These are phyloP conservation scores for Helicolenus hilgendorfi DNA, from an alignment of 2,797 vertebrate species.

Conservation along the genomic window DNA sequence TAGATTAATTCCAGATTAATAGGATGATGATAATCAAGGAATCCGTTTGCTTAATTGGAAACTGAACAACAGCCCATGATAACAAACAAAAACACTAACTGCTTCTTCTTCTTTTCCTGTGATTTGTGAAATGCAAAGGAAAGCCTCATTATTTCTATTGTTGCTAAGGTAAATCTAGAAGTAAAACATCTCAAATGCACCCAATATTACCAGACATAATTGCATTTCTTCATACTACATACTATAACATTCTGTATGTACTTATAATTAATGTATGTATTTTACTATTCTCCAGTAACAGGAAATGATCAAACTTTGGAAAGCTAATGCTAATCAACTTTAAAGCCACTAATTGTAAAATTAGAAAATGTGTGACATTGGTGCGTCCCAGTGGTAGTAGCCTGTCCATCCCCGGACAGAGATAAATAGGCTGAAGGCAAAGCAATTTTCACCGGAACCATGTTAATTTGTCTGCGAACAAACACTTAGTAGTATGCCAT, in stretches of 20 bases:
- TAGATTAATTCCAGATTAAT: conserved; percentile 66
- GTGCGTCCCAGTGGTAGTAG: neutral
- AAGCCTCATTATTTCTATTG: neutral
- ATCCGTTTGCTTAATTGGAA: conserved; percentile 27
- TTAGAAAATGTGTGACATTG: neutral
- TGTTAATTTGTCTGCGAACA: neutral
- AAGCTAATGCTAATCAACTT: neutral
- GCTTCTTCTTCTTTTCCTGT: neutral
- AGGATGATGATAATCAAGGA: conserved; percentile 51
- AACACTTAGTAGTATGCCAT: neutral
- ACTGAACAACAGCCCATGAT: neutral
- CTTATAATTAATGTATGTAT: neutral
- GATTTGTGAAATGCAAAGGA: neutral
- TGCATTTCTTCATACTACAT: neutral
- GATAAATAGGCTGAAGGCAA: neutral
- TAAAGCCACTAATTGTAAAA: neutral
- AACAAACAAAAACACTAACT: neutral
- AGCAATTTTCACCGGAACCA: neutral
- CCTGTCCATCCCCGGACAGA: neutral
- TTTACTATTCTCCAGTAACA: neutral
- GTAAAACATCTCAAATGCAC: neutral
- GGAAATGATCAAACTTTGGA: neutral
- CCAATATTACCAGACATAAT: neutral
- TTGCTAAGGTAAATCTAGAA: neutral
- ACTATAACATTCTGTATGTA: neutral